Percentiles rank a stretch among this genome's conserved stretches.
phyloP scores from a whole-genome alignment of 2,113 vertebrate species.

The Embiotoca jacksoni region DNA sequence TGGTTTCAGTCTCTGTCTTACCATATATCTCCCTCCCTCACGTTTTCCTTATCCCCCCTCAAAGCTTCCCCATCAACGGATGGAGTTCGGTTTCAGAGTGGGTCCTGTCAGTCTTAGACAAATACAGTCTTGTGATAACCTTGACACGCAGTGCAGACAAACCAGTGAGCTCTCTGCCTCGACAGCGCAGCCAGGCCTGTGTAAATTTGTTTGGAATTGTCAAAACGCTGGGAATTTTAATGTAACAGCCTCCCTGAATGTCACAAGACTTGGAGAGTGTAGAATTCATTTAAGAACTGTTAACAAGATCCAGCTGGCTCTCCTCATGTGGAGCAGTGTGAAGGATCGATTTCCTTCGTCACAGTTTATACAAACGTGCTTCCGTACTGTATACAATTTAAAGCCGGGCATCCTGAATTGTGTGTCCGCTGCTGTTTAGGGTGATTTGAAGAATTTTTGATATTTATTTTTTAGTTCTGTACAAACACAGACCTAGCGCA shows the following conservation, averaged over 20 bases:
- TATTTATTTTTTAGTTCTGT: not conserved
- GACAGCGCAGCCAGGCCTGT: constrained; percentile 26
- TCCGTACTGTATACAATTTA: constrained; percentile 71
- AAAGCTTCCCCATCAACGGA: constrained; percentile 38
- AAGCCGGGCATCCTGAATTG: constrained; percentile 44
- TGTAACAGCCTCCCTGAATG: constrained; percentile 64
- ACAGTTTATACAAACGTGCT: constrained; percentile 78
- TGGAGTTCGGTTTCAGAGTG: constrained; percentile 56
- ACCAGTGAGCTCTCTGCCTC: constrained; percentile 46
- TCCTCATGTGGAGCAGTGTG: constrained; percentile 69
- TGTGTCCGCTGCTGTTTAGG: constrained; percentile 50
- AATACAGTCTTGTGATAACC: constrained; percentile 73
- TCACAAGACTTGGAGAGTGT: constrained; percentile 71
- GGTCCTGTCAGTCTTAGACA: constrained; percentile 52
- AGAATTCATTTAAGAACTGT: constrained; percentile 73
- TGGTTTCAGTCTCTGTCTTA: constrained; percentile 16
- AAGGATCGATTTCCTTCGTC: constrained; percentile 77
- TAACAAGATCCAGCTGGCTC: constrained; percentile 80
- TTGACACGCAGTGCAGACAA: constrained; percentile 61
- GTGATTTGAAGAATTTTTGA: constrained; percentile 20
- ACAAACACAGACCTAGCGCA: constrained; percentile 16
- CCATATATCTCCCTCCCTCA: not conserved
- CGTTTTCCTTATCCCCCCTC: not conserved
- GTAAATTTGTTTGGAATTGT: constrained; percentile 80
- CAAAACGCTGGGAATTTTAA: constrained; percentile 76